These are phyloP conservation scores for Epinephelus fuscoguttatus DNA, from an alignment of 2,113 vertebrate genomes.

Conservation along the genomic window DNA sequence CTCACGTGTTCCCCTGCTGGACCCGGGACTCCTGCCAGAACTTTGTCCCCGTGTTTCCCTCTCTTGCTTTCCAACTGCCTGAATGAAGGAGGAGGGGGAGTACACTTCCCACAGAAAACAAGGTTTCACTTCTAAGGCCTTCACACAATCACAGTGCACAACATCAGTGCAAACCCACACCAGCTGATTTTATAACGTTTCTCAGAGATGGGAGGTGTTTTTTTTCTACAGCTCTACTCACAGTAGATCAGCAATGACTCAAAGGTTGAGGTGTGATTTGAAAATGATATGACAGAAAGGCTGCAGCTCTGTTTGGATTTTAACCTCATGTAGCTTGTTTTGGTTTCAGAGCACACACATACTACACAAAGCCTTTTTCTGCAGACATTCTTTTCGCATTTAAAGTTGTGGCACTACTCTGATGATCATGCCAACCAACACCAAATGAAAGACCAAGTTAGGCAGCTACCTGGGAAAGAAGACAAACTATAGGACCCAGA, in stretches of 20 bases:
- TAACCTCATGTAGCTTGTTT: background rate
- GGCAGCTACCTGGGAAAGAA: background rate
- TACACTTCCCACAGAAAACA: constrained; percentile 31
- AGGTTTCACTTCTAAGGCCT: constrained; percentile 25
- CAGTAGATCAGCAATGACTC: background rate
- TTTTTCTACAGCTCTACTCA: background rate
- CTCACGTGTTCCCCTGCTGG: constrained; percentile 50
- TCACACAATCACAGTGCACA: constrained; percentile 14
- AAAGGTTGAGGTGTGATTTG: background rate
- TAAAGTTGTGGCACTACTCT: no score
- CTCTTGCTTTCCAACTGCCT: constrained; percentile 47
- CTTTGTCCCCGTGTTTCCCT: constrained; percentile 58
- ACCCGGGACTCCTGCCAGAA: constrained; percentile 52
- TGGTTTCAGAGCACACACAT: background rate
- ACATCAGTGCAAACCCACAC: background rate
- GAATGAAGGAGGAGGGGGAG: constrained; percentile 44
- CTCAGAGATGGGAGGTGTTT: background rate
- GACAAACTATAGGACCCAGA: background rate
- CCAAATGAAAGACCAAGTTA: background rate
- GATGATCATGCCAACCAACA: background rate
- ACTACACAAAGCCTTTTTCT: background rate
- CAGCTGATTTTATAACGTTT: background rate
- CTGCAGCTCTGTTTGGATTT: no score
- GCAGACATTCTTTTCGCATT: background rate
- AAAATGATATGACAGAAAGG: background rate